Percentiles rank a stretch among this genome's conserved stretches.
Evolutionary conservation across 1,140 invertebrate species (phyloP).

Genomic region (Sitophilus oryzae): DNA sequence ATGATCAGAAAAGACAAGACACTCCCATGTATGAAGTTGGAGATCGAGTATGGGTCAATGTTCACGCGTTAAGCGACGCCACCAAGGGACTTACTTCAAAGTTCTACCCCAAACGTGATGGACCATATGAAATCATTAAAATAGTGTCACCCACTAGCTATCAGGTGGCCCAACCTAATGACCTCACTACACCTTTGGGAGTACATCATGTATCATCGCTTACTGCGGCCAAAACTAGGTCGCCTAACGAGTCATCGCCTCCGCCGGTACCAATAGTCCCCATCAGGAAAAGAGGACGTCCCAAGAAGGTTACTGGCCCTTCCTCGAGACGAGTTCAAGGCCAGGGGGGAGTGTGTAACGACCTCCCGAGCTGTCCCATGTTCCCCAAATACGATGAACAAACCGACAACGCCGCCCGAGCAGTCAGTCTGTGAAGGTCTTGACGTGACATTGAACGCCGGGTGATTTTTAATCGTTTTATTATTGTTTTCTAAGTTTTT

Average conservation of each 20-base stretch:
- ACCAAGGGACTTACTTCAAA: neutral
- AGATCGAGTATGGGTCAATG: conserved; percentile 2
- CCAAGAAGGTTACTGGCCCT: too few relatives aligned
- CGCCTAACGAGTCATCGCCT: neutral
- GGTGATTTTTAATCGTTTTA: too few relatives aligned
- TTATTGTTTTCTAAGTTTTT: too few relatives aligned
- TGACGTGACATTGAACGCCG: too few relatives aligned
- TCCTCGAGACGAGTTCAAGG: too few relatives aligned
- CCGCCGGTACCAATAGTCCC: neutral
- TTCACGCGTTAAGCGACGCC: neutral
- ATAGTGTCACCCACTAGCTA: neutral
- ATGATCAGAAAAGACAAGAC: too few relatives aligned
- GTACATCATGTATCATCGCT: conserved; percentile 16
- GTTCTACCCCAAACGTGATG: conserved; percentile 7
- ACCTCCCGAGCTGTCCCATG: too few relatives aligned
- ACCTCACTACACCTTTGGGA: conserved; percentile 10
- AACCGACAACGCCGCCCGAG: too few relatives aligned
- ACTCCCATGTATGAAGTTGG: conserved; percentile 11
- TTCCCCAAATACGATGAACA: too few relatives aligned
- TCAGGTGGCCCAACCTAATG: neutral
- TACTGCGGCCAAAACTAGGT: neutral
- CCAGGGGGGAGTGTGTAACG: too few relatives aligned
- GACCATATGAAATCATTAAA: conserved; percentile 1
- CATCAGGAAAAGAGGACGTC: conserved; percentile 6
- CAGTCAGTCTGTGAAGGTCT: too few relatives aligned